Conservation (phyloP, 2,888 invertebrate genomes). For the Apodemia hepburni region DNA sequence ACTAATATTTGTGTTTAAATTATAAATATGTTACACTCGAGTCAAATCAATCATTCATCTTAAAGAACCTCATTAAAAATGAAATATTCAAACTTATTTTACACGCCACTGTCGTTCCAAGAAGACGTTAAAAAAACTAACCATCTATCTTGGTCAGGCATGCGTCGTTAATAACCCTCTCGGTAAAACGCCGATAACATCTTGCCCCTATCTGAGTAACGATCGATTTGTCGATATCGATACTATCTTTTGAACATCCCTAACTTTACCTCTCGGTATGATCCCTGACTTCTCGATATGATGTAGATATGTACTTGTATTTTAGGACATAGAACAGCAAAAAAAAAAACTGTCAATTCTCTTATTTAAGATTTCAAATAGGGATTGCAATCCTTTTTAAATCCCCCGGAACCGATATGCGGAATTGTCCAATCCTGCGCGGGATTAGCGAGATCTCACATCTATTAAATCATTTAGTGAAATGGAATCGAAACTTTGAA, state of each 20-base stretch:
- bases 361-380: too few relatives aligned
- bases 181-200: constrained; percentile 53
- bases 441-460: too few relatives aligned
- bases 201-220: constrained; percentile 46
- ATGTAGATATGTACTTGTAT: too few relatives aligned
- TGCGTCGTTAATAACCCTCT: constrained; percentile 40
- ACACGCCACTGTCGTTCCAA: constrained; percentile 23
- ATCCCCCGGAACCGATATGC: too few relatives aligned
- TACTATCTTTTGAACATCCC: constrained; percentile 18
- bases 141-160: constrained; percentile 48
- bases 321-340: neutral
- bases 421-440: too few relatives aligned
- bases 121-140: constrained; percentile 40
- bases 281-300: too few relatives aligned
- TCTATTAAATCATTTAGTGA: too few relatives aligned
- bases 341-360: too few relatives aligned
- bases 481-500: too few relatives aligned
- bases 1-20: neutral
- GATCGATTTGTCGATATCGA: constrained; percentile 47
- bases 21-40: neutral
- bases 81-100: constrained; percentile 15
- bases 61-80: constrained; percentile 21
- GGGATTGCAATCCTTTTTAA: too few relatives aligned
- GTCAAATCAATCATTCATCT: constrained; percentile 5
- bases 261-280: neutral